A percentile compares a stretch with the other conserved stretches of the same genome.
Conservation (phyloP, 2,888 invertebrate genomes). For the Exephanes ischioxanthus region DNA sequence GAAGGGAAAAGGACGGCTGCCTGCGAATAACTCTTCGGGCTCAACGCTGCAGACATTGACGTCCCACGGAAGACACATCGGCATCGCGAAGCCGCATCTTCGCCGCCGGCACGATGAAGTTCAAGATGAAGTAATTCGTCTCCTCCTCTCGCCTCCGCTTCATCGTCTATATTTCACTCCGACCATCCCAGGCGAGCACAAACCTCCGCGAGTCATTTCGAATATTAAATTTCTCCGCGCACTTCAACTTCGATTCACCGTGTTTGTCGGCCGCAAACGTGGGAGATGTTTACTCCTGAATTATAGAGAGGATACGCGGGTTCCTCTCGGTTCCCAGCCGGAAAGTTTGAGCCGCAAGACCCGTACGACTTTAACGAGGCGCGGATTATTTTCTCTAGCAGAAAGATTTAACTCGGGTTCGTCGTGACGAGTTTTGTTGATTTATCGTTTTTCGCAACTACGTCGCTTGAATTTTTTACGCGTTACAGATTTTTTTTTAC, state of each 20-base stretch:
- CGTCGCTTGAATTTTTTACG: no score
- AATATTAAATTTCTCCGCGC: slow-evolving; percentile 18
- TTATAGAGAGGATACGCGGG: background rate
- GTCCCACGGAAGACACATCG: background rate
- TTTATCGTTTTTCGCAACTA: no score
- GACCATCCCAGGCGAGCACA: background rate
- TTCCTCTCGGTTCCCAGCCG: no score
- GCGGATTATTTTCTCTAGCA: no score
- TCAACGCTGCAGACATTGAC: slow-evolving; percentile 38
- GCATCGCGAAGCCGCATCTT: background rate
- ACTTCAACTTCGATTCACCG: slow-evolving; percentile 10
- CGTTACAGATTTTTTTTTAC: no score
- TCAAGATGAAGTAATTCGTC: slow-evolving; percentile 16
- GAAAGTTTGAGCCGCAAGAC: no score
- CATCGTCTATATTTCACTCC: slow-evolving; percentile 51
- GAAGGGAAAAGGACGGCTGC: slow-evolving; percentile 52
- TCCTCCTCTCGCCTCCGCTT: slow-evolving; percentile 18
- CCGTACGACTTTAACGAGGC: no score
- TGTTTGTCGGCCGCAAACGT: background rate
- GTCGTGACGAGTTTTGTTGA: no score
- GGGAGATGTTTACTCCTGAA: background rate
- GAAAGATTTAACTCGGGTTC: no score
- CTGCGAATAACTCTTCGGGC: slow-evolving; percentile 62
- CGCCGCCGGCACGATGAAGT: background rate
- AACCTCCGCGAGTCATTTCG: slow-evolving; percentile 5